Evolutionary conservation across 2,797 vertebrate species (phyloP).

Genomic region (Cuculus canorus): DNA sequence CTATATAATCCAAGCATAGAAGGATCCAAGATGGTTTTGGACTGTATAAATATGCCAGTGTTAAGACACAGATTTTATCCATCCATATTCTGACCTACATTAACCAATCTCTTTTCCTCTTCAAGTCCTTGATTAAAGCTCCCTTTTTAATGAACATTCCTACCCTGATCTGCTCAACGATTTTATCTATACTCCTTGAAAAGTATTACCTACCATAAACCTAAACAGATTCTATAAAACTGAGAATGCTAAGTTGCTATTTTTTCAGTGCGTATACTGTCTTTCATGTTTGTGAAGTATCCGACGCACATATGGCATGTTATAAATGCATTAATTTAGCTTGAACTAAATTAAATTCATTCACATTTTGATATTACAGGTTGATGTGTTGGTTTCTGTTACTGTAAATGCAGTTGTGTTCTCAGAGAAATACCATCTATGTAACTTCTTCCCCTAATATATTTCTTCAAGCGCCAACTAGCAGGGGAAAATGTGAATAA

Average conservation of each 20-base stretch:
- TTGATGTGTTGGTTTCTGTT: neutral
- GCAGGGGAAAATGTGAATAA: neutral
- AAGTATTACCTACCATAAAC: neutral
- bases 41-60: neutral
- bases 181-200: neutral
- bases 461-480: neutral
- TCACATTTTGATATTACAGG: conserved; percentile 25
- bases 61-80: neutral
- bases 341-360: conserved; percentile 28
- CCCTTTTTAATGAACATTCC: neutral
- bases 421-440: conserved; percentile 28
- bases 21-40: neutral
- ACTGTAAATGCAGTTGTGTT: conserved; percentile 29
- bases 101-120: neutral
- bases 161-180: neutral
- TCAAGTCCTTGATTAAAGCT: neutral
- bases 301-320: neutral
- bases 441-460: neutral
- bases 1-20: neutral
- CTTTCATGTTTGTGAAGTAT: conserved; percentile 10
- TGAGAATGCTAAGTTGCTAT: neutral
- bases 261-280: neutral
- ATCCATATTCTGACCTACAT: neutral
- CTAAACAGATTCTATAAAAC: neutral
- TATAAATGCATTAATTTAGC: conserved; percentile 32